Conservation (phyloP, 2,113 vertebrate genomes). For the Dinomys branickii region DNA sequence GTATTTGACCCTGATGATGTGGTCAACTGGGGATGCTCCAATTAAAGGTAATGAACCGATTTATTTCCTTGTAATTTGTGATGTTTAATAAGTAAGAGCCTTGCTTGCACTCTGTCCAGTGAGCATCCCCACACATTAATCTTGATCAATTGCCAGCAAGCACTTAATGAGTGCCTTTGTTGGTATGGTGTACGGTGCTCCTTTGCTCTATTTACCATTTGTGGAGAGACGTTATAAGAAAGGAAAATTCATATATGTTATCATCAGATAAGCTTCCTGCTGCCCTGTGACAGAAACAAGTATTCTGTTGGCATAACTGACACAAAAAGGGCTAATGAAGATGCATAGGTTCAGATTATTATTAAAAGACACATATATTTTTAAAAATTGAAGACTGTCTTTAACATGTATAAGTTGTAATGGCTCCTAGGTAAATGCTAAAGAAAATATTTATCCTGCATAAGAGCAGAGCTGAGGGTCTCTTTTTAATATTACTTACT, state of each 20-base stretch:
- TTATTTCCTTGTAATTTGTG: constrained; percentile 77
- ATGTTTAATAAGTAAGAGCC: constrained; percentile 59
- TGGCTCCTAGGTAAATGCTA: constrained; percentile 41
- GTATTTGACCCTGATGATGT: constrained; percentile 63
- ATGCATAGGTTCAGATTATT: constrained; percentile 45
- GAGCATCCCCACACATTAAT: constrained; percentile 69
- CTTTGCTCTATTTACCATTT: constrained; percentile 66
- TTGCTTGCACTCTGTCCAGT: constrained; percentile 59
- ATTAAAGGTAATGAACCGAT: constrained; percentile 75
- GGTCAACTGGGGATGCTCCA: constrained; percentile 40
- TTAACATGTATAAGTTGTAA: background rate
- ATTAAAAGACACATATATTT: constrained; percentile 59
- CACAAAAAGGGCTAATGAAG: constrained; percentile 75
- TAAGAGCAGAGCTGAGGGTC: background rate
- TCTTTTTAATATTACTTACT: background rate
- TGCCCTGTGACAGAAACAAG: constrained; percentile 52
- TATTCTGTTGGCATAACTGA: constrained; percentile 63
- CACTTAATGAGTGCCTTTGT: constrained; percentile 69
- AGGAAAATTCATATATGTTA: constrained; percentile 62
- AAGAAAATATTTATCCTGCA: constrained; percentile 53
- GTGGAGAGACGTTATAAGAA: constrained; percentile 65
- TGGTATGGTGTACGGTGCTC: constrained; percentile 48
- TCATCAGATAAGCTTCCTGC: background rate
- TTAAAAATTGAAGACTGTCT: constrained; percentile 62
- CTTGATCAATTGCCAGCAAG: constrained; percentile 64